Percentiles rank a stretch among this genome's conserved stretches.
These are phyloP conservation scores for Pocillopora meandrina DNA, from an alignment of 92 coral and sea anemone genomes.

Conservation along the genomic window DNA sequence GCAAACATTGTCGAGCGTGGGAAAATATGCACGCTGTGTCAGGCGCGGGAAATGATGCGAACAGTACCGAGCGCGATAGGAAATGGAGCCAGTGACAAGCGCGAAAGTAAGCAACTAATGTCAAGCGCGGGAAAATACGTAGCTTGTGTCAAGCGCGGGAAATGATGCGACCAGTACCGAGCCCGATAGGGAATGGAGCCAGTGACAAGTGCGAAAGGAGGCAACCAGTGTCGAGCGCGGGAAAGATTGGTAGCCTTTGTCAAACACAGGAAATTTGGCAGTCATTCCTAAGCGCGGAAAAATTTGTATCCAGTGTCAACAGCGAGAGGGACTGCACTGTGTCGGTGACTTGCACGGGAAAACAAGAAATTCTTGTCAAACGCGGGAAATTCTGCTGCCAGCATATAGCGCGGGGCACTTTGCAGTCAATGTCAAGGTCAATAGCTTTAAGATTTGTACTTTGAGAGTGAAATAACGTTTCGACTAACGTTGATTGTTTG, in stretches of 20 bases:
- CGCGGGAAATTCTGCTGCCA: background rate
- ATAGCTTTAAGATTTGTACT: no score
- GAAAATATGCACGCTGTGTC: background rate
- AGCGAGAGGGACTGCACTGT: background rate
- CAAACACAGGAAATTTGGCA: background rate
- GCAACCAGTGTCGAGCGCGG: background rate
- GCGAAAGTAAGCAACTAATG: background rate
- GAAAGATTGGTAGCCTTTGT: background rate
- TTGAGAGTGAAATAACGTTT: no score
- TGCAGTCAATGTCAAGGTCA: background rate
- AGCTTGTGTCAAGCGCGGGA: background rate
- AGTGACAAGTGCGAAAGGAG: background rate
- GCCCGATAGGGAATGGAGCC: background rate
- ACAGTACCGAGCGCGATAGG: no score
- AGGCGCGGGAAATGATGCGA: background rate
- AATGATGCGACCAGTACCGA: background rate
- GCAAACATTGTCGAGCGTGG: no score
- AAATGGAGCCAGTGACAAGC: background rate
- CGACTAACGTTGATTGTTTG: background rate
- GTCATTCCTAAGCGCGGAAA: background rate
- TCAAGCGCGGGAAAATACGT: no score
- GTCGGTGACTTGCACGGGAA: background rate
- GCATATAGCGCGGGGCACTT: background rate
- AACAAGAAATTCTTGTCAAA: background rate
- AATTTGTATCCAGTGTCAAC: background rate